A percentile compares a stretch with the other conserved stretches of the same genome.
Evolutionary conservation across 2,888 invertebrate species (phyloP).

Genomic region (Agapetus fuscipes): DNA sequence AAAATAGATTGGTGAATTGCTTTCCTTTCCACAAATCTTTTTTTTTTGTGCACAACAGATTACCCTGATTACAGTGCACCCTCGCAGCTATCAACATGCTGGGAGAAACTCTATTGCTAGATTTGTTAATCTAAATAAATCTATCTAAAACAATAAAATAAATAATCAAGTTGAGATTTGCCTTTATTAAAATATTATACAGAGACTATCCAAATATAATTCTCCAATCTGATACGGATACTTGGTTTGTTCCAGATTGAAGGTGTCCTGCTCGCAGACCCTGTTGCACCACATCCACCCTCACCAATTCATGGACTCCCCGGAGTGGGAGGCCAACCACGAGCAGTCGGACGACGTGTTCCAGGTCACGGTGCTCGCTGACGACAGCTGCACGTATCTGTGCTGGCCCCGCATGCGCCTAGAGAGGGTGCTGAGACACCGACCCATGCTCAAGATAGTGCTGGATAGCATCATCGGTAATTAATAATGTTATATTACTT

Average conservation of each 20-base stretch:
- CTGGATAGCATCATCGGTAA: constrained; percentile 72
- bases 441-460: constrained; percentile 64
- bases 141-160: no score
- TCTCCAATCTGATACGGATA: no score
- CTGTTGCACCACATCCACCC: constrained; percentile 71
- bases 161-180: no score
- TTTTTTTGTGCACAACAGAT: no score
- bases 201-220: neutral
- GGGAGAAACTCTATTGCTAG: no score
- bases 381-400: constrained; percentile 66
- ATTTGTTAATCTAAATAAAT: no score
- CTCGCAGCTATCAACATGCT: no score
- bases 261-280: constrained; percentile 73
- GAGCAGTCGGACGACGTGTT: constrained; percentile 69
- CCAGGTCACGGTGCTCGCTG: constrained; percentile 71
- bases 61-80: no score
- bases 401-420: constrained; percentile 73
- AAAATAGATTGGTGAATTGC: no score
- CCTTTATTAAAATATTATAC: no score
- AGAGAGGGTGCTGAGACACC: constrained; percentile 61
- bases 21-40: no score
- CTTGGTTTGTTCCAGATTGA: constrained; percentile 55
- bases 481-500: no score
- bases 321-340: constrained; percentile 78
- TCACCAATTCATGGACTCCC: constrained; percentile 82